Conservation (phyloP, 1,140 invertebrate species). For the Pachyrhynchus sulphureomaculatus region DNA sequence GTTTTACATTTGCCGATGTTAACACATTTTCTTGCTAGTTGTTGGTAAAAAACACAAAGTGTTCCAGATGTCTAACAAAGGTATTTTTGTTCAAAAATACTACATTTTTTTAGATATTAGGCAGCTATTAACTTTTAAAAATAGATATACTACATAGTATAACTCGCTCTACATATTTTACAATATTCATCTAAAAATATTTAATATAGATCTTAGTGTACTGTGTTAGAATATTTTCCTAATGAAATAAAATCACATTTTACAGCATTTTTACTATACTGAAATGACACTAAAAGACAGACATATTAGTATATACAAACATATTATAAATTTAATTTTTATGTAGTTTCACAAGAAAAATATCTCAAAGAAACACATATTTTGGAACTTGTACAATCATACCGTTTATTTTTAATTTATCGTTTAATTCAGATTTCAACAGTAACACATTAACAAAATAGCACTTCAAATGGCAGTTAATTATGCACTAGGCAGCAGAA, state of each 20-base stretch:
- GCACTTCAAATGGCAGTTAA: no score
- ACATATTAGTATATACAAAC: neutral
- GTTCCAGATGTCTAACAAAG: slow-evolving; percentile 30
- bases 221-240: neutral
- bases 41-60: slow-evolving; percentile 14
- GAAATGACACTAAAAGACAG: neutral
- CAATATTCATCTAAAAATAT: neutral
- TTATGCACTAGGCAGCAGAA: no score
- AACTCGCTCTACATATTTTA: neutral
- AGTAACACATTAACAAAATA: no score
- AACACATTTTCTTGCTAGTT: neutral
- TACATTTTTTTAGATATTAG: slow-evolving; percentile 15
- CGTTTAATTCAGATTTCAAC: no score
- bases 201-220: slow-evolving; percentile 9
- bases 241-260: neutral
- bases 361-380: no score
- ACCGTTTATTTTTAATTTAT: no score
- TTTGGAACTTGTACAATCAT: no score
- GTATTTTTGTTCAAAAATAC: slow-evolving; percentile 13
- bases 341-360: no score
- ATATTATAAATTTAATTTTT: no score
- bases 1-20: neutral
- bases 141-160: slow-evolving; percentile 5
- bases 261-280: neutral
- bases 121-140: neutral